Evolutionary conservation across 2,888 invertebrate genomes (phyloP).

Genomic region (Petrolisthes cinctipes): DNA sequence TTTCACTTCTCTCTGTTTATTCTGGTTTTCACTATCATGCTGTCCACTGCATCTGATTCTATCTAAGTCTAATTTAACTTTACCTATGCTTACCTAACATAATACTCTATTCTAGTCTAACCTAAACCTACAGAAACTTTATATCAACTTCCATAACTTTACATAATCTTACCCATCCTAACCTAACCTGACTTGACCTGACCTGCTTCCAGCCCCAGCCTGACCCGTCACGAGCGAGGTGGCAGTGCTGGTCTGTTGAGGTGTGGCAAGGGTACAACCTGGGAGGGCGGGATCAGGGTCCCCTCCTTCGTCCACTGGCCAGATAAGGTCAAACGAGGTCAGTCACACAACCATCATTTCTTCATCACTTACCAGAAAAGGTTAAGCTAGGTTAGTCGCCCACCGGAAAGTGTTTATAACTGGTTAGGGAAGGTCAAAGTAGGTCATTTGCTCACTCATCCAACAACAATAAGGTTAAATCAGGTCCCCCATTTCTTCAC

Average conservation of each 20-base stretch:
- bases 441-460: too few species aligned
- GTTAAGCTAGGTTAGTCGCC: too few species aligned
- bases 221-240: conserved; percentile 64
- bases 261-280: conserved; percentile 67
- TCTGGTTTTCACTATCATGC: too few species aligned
- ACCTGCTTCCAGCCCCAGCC: conserved; percentile 58
- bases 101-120: not conserved
- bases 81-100: not conserved
- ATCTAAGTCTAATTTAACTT: not conserved
- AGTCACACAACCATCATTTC: not conserved
- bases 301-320: conserved; percentile 67
- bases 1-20: too few species aligned
- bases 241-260: conserved; percentile 65
- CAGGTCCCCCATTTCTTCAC: too few species aligned
- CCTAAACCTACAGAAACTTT: not conserved
- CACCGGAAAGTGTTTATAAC: too few species aligned
- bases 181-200: not conserved
- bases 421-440: too few species aligned
- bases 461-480: too few species aligned
- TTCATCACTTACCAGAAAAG: too few species aligned
- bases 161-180: not conserved
- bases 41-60: too few species aligned
- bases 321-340: conserved; percentile 54
- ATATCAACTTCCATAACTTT: not conserved
- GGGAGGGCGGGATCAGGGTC: conserved; percentile 67